Percentiles rank a stretch among this genome's conserved stretches.
These are phyloP conservation scores for Drosophila saltans DNA, from an alignment of 1,140 invertebrate genomes.

Conservation along the genomic window DNA sequence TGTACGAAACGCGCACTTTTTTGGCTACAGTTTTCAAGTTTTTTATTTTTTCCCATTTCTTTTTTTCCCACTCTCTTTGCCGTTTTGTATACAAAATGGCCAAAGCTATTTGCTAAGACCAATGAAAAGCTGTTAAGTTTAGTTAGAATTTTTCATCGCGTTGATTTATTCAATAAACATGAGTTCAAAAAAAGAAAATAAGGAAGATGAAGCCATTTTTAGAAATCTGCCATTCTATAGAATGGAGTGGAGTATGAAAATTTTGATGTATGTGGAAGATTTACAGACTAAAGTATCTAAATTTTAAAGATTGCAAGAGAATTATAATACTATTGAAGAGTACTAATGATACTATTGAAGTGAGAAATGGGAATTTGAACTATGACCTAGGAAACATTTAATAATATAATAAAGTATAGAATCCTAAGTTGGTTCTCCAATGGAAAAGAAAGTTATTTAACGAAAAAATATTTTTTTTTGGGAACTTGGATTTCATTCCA, in stretches of 20 bases:
- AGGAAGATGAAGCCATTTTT: constrained; percentile 20
- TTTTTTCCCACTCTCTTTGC: constrained; percentile 1
- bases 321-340: too few relatives aligned
- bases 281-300: neutral
- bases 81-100: constrained; percentile 47
- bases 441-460: too few relatives aligned
- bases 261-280: neutral
- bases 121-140: constrained; percentile 75
- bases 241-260: neutral
- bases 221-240: neutral
- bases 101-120: constrained; percentile 66
- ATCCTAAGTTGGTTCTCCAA: too few relatives aligned
- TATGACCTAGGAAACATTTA: too few relatives aligned
- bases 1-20: constrained; percentile 54
- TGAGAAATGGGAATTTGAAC: too few relatives aligned
- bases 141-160: constrained; percentile 67
- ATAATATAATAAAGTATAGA: too few relatives aligned
- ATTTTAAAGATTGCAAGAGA: too few relatives aligned
- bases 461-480: too few relatives aligned
- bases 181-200: constrained; percentile 8
- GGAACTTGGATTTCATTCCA: too few relatives aligned
- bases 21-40: constrained; percentile 68
- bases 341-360: too few relatives aligned
- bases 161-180: constrained; percentile 76
- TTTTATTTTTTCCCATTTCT: constrained; percentile 23